These are phyloP conservation scores for Scelioninae gen. 2 DNA, from an alignment of 2,888 invertebrate species.

Conservation along the genomic window DNA sequence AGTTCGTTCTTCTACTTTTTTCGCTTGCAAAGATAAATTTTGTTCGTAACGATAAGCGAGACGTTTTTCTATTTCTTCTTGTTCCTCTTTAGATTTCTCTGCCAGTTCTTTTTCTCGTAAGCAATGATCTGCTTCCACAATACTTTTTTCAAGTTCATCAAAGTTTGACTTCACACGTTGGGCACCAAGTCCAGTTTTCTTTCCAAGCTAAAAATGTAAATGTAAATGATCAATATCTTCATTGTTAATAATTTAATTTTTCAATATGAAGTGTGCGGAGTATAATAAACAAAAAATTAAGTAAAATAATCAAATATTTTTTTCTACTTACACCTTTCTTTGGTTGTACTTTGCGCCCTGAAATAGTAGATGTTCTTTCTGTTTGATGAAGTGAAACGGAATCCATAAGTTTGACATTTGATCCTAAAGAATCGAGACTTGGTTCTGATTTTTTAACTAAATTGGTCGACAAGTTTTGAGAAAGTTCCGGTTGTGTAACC, in stretches of 20 bases:
- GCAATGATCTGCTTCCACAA: slow-evolving; percentile 82
- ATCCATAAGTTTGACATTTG: slow-evolving; percentile 69
- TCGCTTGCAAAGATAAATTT: slow-evolving; percentile 82
- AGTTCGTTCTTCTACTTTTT: slow-evolving; percentile 84
- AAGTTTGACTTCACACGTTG: slow-evolving; percentile 96
- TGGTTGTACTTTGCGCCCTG: slow-evolving; percentile 81
- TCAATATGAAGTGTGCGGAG: no score
- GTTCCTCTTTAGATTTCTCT: slow-evolving; percentile 80
- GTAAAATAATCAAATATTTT: neutral
- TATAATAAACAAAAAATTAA: no score
- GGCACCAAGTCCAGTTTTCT: slow-evolving; percentile 91
- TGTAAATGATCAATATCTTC: no score
- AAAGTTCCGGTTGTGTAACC: slow-evolving; percentile 54
- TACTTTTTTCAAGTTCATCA: slow-evolving; percentile 94
- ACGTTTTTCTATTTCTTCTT: slow-evolving; percentile 81
- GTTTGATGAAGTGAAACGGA: slow-evolving; percentile 56
- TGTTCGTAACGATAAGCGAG: slow-evolving; percentile 82
- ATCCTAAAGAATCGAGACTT: slow-evolving; percentile 63
- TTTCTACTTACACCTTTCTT: slow-evolving; percentile 79
- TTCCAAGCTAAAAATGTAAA: slow-evolving; percentile 92
- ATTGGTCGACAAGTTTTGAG: slow-evolving; percentile 26
- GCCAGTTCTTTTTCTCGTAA: slow-evolving; percentile 73
- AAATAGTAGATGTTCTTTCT: slow-evolving; percentile 83
- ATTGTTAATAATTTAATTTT: no score
- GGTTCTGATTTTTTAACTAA: slow-evolving; percentile 50